Conservation (phyloP, 2,113 vertebrate species). For the Ochotona princeps region DNA sequence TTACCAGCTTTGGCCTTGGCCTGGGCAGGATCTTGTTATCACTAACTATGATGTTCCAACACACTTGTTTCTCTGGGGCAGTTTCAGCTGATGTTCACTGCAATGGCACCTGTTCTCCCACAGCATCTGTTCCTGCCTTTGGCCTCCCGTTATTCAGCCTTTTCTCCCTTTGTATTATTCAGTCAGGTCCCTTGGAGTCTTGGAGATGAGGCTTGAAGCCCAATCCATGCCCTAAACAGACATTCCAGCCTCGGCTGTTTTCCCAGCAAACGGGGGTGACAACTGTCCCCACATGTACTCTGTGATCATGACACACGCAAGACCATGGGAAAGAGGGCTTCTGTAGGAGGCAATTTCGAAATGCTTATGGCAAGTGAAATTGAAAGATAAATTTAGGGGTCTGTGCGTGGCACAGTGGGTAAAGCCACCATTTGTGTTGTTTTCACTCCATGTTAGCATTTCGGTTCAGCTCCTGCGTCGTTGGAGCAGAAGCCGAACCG, state of each 20-base stretch:
- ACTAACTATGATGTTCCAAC: neutral
- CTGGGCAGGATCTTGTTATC: neutral
- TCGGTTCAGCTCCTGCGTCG: no score
- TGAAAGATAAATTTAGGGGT: no score
- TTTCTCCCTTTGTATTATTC: rapidly evolving
- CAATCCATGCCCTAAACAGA: rapidly evolving
- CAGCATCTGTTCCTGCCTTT: neutral
- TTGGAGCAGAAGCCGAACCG: no score
- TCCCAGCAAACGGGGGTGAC: neutral
- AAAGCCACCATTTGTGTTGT: no score
- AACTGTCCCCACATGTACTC: no score
- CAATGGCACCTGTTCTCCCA: neutral
- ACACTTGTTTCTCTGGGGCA: neutral
- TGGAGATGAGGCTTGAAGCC: neutral
- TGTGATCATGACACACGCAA: neutral
- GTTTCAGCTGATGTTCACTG: no score
- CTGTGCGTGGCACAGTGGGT: no score
- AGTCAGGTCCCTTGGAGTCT: neutral
- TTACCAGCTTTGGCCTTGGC: neutral
- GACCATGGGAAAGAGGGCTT: neutral
- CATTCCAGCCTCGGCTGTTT: neutral
- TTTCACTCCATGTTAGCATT: no score
- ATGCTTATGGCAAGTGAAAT: no score
- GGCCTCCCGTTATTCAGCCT: rapidly evolving
- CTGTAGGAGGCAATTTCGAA: no score